Evolutionary conservation across 2,888 invertebrate species (phyloP).

Genomic region (Rambutsinella grinnellia): DNA sequence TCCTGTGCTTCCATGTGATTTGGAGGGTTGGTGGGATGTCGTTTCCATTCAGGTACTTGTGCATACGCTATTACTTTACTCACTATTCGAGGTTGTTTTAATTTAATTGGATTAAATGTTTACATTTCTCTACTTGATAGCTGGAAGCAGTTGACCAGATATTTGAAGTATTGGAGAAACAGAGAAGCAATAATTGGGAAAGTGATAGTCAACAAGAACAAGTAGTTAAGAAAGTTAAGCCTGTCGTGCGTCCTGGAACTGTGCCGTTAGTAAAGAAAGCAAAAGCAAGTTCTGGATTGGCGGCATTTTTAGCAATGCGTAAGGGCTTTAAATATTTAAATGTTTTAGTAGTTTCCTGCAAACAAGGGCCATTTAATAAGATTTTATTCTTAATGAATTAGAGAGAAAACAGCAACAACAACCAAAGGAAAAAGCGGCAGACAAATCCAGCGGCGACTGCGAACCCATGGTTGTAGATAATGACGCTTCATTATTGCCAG

Average conservation of each 20-base stretch:
- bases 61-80: too few species aligned
- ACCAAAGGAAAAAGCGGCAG: too few species aligned
- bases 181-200: constrained; percentile 46
- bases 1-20: constrained; percentile 59
- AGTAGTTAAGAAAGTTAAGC: not conserved
- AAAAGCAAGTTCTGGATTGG: constrained; percentile 27
- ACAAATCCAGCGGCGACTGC: too few species aligned
- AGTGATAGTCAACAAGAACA: not conserved
- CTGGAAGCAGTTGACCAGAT: constrained; percentile 45
- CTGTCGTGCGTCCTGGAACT: not conserved
- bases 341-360: too few species aligned
- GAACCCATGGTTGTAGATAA: too few species aligned
- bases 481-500: too few species aligned
- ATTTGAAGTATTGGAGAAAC: constrained; percentile 28
- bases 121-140: constrained; percentile 10
- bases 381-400: not conserved
- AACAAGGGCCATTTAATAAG: too few species aligned
- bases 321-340: too few species aligned
- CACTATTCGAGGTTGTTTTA: too few species aligned
- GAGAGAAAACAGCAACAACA: constrained; percentile 4
- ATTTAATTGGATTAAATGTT: constrained; percentile 12
- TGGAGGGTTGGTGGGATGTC: constrained; percentile 66
- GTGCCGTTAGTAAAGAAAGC: too few species aligned
- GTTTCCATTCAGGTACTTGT: constrained; percentile 61
- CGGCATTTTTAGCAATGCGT: constrained; percentile 41